Evolutionary conservation across 1,140 invertebrate genomes (phyloP), one percentile per base, ranked within the genome.

Genomic region (Bombyx mori): DNA sequence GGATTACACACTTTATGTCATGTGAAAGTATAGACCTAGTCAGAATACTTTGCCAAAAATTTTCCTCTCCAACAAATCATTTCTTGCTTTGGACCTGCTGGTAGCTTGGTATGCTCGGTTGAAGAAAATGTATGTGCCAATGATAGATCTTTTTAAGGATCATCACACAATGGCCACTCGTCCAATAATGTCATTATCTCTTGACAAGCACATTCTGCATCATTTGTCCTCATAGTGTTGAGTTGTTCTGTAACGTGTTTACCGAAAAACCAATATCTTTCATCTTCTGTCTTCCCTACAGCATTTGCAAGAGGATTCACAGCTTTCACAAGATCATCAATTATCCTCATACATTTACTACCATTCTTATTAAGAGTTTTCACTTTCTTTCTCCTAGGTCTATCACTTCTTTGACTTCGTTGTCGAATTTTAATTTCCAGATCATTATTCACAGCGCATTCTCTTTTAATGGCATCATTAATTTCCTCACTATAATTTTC

Each of bases 261-360:
- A 1, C 81, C 77, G 46, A 86, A 82, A 43, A 79, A 82, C 77
- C 79, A 81, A 51, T 77, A 86, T 42, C 55, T 68, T 56, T 71
- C 61, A 47, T 22, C 42, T n/a, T 58, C 46, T 22, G 70, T 62
- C 1, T 42, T 4, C 1, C 54, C 42, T 45, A 42, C 47, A 42
- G 53, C 45, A 44, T 54, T 52, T 6, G 58, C 47, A 44, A 85
- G 54, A 8, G 82, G 81, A 22, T 66, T 63, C 73, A 86, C 75
- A 7, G 79, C 62, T 44, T 62, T 57, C 1, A 82, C 9, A 6
- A 86, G 64, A 65, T 79, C 72, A 57, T 86, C 75, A n/a, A 86
- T 44, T 8, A 86, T 56, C 42, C 63, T 60, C 44, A 69, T 73
- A 57, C 82, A 84, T 52, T 74, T 58, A 6, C 42, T 71, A 18